phyloP scores from a whole-genome alignment of 2,888 invertebrate genomes.

The Smittia aterrima region DNA sequence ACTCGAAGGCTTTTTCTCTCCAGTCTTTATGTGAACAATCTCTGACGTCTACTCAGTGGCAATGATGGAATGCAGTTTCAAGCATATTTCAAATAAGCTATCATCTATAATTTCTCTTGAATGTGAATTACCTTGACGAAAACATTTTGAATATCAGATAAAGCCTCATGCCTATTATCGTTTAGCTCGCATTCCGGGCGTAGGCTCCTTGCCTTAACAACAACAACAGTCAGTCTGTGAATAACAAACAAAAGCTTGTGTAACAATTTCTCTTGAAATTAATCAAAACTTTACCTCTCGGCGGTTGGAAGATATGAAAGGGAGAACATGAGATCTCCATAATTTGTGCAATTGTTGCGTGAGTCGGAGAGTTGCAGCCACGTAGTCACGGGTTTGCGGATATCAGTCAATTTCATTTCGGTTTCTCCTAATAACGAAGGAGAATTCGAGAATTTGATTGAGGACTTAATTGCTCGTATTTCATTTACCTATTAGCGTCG shows the following conservation, averaged over 20 bases:
- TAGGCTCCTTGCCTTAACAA: slow-evolving; percentile 74
- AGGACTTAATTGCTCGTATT: not conserved
- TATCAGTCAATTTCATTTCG: slow-evolving; percentile 64
- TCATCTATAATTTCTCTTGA: too few relatives aligned
- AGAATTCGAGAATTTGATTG: not conserved
- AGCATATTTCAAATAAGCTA: too few relatives aligned
- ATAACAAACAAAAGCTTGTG: not conserved
- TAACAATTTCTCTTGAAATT: not conserved
- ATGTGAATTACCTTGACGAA: slow-evolving; percentile 76
- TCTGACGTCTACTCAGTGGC: too few relatives aligned
- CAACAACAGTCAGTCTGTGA: slow-evolving; percentile 65
- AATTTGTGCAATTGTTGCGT: slow-evolving; percentile 63
- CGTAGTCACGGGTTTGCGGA: slow-evolving; percentile 70
- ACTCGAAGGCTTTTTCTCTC: not conserved
- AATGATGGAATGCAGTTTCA: too few relatives aligned
- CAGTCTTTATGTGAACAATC: too few relatives aligned
- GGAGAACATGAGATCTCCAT: slow-evolving; percentile 79
- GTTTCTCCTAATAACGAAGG: slow-evolving; percentile 62
- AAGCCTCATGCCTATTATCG: not conserved
- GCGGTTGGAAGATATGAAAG: slow-evolving; percentile 79
- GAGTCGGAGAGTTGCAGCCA: slow-evolving; percentile 76
- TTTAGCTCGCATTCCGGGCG: slow-evolving; percentile 56
- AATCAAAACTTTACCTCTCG: slow-evolving; percentile 54
- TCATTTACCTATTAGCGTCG: slow-evolving; percentile 56
- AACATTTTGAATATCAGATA: slow-evolving; percentile 62